Percentiles rank a stretch among this genome's conserved stretches.
phyloP scores from a whole-genome alignment of 2,113 vertebrate species.

The Acanthisitta chloris region DNA sequence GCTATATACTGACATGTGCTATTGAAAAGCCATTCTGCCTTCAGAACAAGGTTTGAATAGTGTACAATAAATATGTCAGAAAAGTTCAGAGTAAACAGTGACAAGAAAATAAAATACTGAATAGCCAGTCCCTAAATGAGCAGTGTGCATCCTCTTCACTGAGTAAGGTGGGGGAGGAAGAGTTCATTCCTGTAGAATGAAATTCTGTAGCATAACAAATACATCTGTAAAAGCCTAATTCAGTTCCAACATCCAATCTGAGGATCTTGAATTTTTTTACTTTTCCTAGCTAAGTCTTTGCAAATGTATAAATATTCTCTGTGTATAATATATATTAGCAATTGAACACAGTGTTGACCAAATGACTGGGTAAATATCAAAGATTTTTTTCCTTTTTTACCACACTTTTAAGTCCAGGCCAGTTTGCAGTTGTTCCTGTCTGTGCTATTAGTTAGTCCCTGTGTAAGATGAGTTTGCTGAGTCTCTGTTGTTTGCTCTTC shows the following conservation, averaged over 20 bases:
- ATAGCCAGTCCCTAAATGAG: neutral
- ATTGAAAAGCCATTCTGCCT: constrained; percentile 35
- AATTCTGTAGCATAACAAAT: neutral
- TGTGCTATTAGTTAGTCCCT: neutral
- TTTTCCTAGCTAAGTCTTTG: neutral
- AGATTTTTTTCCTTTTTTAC: neutral
- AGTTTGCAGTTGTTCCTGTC: neutral
- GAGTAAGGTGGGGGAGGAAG: neutral
- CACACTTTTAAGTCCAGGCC: neutral
- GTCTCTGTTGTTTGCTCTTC: neutral
- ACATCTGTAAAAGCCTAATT: neutral
- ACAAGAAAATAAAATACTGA: constrained; percentile 13
- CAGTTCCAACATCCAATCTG: no score
- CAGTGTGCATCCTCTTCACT: neutral
- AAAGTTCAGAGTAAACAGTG: constrained; percentile 37
- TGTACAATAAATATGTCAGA: constrained; percentile 8
- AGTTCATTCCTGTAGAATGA: neutral
- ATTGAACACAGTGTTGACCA: accelerated
- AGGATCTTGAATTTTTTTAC: neutral
- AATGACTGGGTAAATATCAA: neutral
- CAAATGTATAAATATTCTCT: neutral
- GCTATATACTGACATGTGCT: neutral
- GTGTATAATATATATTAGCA: neutral
- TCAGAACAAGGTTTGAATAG: constrained; percentile 7
- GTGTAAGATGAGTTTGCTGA: neutral